phyloP scores from a whole-genome alignment of 2,797 vertebrate species.

The Pristis pectinata region DNA sequence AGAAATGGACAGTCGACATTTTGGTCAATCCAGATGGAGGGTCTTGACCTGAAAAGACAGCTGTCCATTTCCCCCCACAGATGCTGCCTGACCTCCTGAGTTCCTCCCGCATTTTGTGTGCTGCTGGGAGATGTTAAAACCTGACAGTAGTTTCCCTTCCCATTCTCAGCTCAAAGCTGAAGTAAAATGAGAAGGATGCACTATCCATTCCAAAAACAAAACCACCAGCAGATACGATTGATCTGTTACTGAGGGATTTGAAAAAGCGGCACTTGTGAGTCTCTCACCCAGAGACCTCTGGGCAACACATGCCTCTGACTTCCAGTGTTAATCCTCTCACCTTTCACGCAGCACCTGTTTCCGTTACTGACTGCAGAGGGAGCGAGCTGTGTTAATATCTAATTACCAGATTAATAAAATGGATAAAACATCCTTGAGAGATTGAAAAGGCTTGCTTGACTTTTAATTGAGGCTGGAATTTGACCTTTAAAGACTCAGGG shows the following conservation, averaged over 20 bases:
- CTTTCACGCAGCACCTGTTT: not conserved
- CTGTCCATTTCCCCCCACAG: no score
- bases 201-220: not conserved
- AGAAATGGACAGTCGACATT: no score
- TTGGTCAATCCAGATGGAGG: no score
- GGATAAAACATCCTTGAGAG: not conserved
- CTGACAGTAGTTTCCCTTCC: not conserved
- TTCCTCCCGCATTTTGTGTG: no score
- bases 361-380: not conserved
- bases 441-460: not conserved
- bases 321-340: not conserved
- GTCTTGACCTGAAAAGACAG: no score
- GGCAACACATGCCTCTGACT: not conserved
- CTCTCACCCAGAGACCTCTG: not conserved
- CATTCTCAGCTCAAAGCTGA: not conserved
- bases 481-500: not conserved
- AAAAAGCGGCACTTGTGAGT: not conserved
- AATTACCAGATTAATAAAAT: not conserved
- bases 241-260: not conserved
- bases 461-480: slow-evolving; percentile 5
- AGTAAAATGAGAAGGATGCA: not conserved
- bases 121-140: not conserved
- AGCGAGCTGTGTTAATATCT: not conserved
- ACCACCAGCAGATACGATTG: not conserved
- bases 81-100: no score